Evolutionary conservation across 2,888 invertebrate species (phyloP), one percentile per base, ranked within the genome.

Genomic region (Sceliomorpha sp.): DNA sequence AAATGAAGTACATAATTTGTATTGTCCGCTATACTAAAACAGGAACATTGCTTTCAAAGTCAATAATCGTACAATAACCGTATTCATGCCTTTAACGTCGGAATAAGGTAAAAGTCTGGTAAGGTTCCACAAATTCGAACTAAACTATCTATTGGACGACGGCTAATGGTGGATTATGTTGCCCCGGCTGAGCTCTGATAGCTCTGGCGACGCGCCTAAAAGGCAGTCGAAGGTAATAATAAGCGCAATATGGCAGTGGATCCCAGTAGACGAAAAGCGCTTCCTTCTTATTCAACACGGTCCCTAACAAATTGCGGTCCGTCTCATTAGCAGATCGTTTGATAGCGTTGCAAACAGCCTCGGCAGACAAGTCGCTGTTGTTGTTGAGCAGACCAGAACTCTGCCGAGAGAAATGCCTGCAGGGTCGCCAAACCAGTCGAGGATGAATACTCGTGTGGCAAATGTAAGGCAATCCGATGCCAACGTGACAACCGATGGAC

Each of bases 261-360:
- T 96, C 96, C 95, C 95, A 95, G 80, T 93, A 93, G 2, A 93
- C 91, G 81, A 96, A 96, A 0, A 96, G 89, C 0, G 94, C 95
- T 82, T 96, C 95, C 31, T 94, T 90, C 74, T 94, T 94, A 79
- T 95, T 94, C 74, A 95, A 84, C 27, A 94, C 93, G 0, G 92
- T 93, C 29, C 92, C 92, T 2, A 83, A 13, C 2, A 83, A 63
- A 42, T 12, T 90, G 89, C 74, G 40, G 5, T 88, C 53, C 89
- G 78, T 36, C 89, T 88, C 89, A 2, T 90, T 79, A 3, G 89
- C 84, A 4, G 90, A 89, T 71, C 89, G 88, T 45, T 89, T 89
- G 31, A 91, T 70, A 1, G 90, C 88, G 56, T 84, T 89, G 48
- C 90, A 79, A 1, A 92, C 89, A 0, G 91, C 91, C 42, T 93